These are phyloP conservation scores for Poeciliopsis prolifica DNA, from an alignment of 2,113 vertebrate species.

Conservation along the genomic window DNA sequence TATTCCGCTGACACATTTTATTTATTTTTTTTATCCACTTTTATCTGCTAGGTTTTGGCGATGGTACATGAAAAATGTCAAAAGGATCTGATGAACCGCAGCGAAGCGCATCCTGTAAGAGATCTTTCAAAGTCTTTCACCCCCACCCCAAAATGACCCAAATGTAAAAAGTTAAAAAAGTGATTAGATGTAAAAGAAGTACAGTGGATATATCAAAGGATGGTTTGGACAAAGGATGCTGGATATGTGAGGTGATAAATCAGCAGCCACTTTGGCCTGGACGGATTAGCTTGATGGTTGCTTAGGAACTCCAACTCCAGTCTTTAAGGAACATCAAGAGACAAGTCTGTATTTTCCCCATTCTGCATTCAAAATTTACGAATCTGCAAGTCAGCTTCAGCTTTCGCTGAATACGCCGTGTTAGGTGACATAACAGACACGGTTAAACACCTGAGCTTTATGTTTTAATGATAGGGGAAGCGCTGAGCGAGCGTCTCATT, in stretches of 20 bases:
- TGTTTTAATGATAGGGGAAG: background rate
- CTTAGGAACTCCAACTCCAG: constrained; percentile 78
- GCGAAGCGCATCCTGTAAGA: constrained; percentile 1
- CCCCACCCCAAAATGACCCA: constrained; percentile 19
- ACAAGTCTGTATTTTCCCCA: constrained; percentile 34
- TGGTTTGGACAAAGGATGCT: constrained; percentile 44
- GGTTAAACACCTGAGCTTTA: background rate
- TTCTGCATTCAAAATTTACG: constrained; percentile 36
- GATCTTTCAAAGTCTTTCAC: constrained; percentile 13
- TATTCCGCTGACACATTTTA: constrained; percentile 22
- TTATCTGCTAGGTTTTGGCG: constrained; percentile 37
- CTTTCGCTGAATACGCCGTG: constrained; percentile 7
- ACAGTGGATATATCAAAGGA: constrained; percentile 22
- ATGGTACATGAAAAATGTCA: constrained; percentile 34
- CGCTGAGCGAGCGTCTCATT: constrained; percentile 14
- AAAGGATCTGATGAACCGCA: constrained; percentile 34
- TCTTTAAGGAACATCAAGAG: constrained; percentile 52
- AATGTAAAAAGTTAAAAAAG: constrained; percentile 15
- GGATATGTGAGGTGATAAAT: constrained; percentile 60
- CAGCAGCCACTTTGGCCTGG: constrained; percentile 55
- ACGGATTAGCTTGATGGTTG: constrained; percentile 77
- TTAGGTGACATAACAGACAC: background rate
- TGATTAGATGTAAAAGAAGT: constrained; percentile 10
- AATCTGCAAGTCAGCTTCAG: constrained; percentile 25
- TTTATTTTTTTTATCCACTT: constrained; percentile 32